phyloP scores from a whole-genome alignment of 2,113 vertebrate species.

The Oenanthe oenanthe region DNA sequence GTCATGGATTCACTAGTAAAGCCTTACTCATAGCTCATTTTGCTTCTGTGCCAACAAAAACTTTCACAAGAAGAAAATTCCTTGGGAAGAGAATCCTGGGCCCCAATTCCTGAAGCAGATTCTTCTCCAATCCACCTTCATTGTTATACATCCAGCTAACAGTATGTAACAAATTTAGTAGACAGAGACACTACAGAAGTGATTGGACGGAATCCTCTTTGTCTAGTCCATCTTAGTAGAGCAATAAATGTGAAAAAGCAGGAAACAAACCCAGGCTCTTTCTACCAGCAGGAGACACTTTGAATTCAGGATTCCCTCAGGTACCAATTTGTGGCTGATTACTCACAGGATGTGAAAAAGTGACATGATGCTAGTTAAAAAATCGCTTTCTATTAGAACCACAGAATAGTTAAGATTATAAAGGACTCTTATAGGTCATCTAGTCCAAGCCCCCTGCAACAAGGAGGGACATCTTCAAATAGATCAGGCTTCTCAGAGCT shows the following conservation, averaged over 20 bases:
- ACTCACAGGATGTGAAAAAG: background rate
- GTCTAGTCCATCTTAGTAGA: background rate
- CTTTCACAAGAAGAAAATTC: background rate
- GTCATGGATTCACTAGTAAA: background rate
- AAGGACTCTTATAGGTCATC: background rate
- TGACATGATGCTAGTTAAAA: background rate
- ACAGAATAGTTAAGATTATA: background rate
- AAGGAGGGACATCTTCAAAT: background rate
- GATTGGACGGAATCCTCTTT: background rate
- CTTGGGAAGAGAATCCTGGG: background rate
- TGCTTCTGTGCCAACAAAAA: background rate
- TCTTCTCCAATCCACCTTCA: background rate
- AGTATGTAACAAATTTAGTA: background rate
- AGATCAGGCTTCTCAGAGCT: background rate
- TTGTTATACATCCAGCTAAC: background rate
- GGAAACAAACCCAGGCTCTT: background rate
- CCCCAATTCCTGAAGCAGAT: background rate
- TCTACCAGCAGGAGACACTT: background rate
- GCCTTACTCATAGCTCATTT: background rate
- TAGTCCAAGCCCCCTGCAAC: background rate
- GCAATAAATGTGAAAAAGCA: background rate
- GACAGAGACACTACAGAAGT: background rate
- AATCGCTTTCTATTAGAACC: background rate
- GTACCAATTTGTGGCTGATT: background rate
- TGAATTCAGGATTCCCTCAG: background rate